Percentiles rank a stretch among this genome's conserved stretches.
These are phyloP conservation scores for Theodoxus fluviatilis DNA, from an alignment of 2,888 invertebrate species.

Conservation along the genomic window DNA sequence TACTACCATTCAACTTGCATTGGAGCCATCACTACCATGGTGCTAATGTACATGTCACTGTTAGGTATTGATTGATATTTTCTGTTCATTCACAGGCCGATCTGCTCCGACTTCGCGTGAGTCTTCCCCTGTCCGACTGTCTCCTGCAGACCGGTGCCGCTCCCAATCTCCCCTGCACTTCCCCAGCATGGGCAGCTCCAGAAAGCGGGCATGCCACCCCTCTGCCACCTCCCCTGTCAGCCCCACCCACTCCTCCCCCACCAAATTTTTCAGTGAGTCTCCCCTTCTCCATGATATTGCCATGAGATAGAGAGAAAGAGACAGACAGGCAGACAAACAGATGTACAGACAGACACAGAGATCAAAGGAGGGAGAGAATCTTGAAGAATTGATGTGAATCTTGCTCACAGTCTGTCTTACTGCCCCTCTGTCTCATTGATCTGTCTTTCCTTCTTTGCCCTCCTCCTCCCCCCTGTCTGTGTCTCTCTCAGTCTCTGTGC, in stretches of 20 bases:
- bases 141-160: slow-evolving; percentile 3
- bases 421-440: too few species aligned
- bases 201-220: slow-evolving; percentile 33
- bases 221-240: slow-evolving; percentile 32
- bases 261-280: slow-evolving; percentile 38
- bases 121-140: slow-evolving; percentile 32
- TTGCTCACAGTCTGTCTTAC: too few species aligned
- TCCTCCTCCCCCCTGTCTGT: too few species aligned
- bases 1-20: too few species aligned
- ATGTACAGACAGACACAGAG: too few species aligned
- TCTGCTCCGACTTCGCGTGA: slow-evolving; percentile 37
- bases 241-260: slow-evolving; percentile 35
- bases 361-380: too few species aligned
- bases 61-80: not conserved
- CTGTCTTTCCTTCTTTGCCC: too few species aligned
- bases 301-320: too few species aligned
- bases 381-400: too few species aligned
- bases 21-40: too few species aligned
- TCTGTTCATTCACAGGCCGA: slow-evolving; percentile 29
- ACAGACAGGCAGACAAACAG: too few species aligned
- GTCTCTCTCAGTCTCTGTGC: too few species aligned
- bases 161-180: slow-evolving; percentile 25
- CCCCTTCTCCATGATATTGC: not conserved
- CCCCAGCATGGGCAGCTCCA: slow-evolving; percentile 17
- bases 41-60: not conserved